Conservation (phyloP, 37 sponge, comb jelly and placozoan genomes). For the Chondrosia reniformis region DNA sequence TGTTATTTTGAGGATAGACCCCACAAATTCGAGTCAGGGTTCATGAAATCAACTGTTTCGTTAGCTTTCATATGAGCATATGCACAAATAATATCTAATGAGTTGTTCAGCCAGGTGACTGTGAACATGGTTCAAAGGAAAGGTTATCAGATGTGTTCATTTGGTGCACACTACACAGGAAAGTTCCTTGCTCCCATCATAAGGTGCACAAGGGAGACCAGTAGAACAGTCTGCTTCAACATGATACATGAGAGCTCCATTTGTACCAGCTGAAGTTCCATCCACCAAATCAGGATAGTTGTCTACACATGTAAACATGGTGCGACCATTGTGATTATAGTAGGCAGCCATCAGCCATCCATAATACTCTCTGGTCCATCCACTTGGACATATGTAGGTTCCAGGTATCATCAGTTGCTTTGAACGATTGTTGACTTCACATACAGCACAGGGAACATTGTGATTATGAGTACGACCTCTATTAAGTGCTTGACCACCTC, state of each 20-base stretch:
- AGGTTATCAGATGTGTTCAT: too few relatives aligned
- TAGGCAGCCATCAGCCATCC: slow-evolving; percentile 22
- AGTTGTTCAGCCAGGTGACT: too few relatives aligned
- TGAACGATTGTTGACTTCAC: slow-evolving; percentile 7
- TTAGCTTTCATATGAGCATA: too few relatives aligned
- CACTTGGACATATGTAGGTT: slow-evolving; percentile 13
- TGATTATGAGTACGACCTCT: background rate
- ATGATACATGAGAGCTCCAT: slow-evolving; percentile 32
- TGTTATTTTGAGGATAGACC: too few relatives aligned
- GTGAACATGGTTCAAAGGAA: too few relatives aligned
- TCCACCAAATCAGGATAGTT: background rate
- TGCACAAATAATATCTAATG: too few relatives aligned
- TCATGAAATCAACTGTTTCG: too few relatives aligned
- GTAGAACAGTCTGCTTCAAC: slow-evolving; percentile 33
- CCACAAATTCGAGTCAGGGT: too few relatives aligned
- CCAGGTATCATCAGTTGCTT: slow-evolving; percentile 3
- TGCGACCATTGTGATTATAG: slow-evolving; percentile 1
- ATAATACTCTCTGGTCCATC: slow-evolving; percentile 14
- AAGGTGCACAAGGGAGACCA: slow-evolving; percentile 45
- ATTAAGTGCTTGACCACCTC: slow-evolving; percentile 11
- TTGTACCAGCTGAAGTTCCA: slow-evolving; percentile 1
- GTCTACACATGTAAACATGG: slow-evolving; percentile 15
- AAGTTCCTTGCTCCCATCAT: slow-evolving; percentile 33
- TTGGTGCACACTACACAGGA: slow-evolving; percentile 57
- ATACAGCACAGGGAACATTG: slow-evolving; percentile 22